phyloP scores from a whole-genome alignment of 2,797 vertebrate genomes.

The Chaetophractus vellerosus region DNA sequence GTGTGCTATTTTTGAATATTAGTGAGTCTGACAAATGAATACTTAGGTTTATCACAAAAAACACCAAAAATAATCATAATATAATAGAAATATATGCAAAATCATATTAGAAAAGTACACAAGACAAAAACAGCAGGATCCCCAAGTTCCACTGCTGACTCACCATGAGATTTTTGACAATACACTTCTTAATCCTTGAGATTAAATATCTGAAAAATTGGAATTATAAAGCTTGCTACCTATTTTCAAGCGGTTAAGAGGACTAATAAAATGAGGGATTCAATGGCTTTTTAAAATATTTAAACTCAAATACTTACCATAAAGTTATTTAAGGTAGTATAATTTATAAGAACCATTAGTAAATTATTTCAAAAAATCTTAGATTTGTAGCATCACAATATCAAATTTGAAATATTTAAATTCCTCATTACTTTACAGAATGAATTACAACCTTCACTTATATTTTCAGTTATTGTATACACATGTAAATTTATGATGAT shows the following conservation, averaged over 20 bases:
- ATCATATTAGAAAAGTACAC: conserved; percentile 60
- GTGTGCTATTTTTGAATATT: conserved; percentile 57
- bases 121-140: conserved; percentile 40
- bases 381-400: background rate
- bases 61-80: conserved; percentile 39
- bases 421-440: background rate
- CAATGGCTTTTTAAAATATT: background rate
- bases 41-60: conserved; percentile 33
- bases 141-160: conserved; percentile 50
- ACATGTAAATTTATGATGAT: background rate
- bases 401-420: background rate
- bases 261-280: conserved; percentile 58
- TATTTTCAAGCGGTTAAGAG: conserved; percentile 57
- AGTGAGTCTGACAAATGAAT: conserved; percentile 59
- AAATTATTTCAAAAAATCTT: conserved; percentile 23
- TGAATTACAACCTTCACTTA: background rate
- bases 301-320: conserved; percentile 53
- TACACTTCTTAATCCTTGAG: conserved; percentile 73
- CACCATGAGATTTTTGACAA: conserved; percentile 73
- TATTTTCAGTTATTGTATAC: conserved; percentile 15
- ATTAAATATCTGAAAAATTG: conserved; percentile 76
- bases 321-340: conserved; percentile 23
- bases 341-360: background rate
- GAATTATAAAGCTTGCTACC: conserved; percentile 70
- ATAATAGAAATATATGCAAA: conserved; percentile 54